These are phyloP conservation scores for Eueides isabella DNA, from an alignment of 1,140 invertebrate species.

Conservation along the genomic window DNA sequence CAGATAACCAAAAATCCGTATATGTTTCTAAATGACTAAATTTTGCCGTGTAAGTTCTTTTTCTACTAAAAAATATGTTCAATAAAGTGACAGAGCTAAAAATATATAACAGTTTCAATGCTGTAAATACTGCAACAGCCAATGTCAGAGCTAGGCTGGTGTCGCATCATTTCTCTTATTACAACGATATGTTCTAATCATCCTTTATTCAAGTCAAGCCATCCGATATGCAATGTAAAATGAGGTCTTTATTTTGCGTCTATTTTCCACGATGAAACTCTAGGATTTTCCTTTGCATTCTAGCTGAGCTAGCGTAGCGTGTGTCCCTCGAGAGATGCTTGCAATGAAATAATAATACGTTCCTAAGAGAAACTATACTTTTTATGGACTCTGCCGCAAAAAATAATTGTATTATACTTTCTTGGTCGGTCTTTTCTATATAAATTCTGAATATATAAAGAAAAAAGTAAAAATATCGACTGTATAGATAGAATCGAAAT, in stretches of 20 bases:
- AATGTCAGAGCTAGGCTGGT: neutral
- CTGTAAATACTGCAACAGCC: too few species aligned
- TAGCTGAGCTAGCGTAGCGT: slow-evolving; percentile 27
- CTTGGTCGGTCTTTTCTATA: neutral
- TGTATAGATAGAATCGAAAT: neutral
- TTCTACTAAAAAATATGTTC: neutral
- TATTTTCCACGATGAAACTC: slow-evolving; percentile 33
- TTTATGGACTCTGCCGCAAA: slow-evolving; percentile 17
- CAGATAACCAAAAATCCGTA: neutral
- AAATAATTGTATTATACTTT: neutral
- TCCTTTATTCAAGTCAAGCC: slow-evolving; percentile 26
- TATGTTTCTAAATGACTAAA: too few species aligned
- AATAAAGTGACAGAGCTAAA: too few species aligned
- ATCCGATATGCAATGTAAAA: slow-evolving; percentile 33
- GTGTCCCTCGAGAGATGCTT: slow-evolving; percentile 15
- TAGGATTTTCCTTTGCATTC: slow-evolving; percentile 30
- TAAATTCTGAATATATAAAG: neutral
- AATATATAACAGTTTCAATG: too few species aligned
- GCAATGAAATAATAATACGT: slow-evolving; percentile 28
- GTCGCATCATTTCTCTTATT: slow-evolving; percentile 11
- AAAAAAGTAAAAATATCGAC: neutral
- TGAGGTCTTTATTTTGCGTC: slow-evolving; percentile 33
- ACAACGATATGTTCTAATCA: slow-evolving; percentile 30
- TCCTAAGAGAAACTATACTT: slow-evolving; percentile 18
- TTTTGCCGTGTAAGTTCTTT: neutral